A percentile compares a stretch with the other conserved stretches of the same genome.
These are phyloP conservation scores for Eupeodes luniger DNA, from an alignment of 2,888 invertebrate genomes.

Conservation along the genomic window DNA sequence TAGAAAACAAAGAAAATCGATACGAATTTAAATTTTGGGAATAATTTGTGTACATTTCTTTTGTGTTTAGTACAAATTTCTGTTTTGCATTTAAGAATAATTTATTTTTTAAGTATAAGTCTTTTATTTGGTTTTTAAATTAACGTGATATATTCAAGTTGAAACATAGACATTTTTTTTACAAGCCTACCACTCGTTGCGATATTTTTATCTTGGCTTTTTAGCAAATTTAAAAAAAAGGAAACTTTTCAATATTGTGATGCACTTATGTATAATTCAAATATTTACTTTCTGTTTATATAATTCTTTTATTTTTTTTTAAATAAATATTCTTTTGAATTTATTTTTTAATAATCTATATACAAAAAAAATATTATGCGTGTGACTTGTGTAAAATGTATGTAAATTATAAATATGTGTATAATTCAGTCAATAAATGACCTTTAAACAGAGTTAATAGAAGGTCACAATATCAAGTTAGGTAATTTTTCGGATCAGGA, in stretches of 20 bases:
- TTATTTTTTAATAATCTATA: background rate
- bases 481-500: background rate
- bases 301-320: slow-evolving; percentile 29
- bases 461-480: background rate
- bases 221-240: slow-evolving; percentile 19
- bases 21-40: background rate
- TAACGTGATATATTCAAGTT: background rate
- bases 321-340: background rate
- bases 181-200: background rate
- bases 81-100: background rate
- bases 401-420: background rate
- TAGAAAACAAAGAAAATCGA: too few relatives aligned
- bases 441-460: background rate
- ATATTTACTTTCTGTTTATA: slow-evolving; percentile 27
- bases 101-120: background rate
- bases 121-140: background rate
- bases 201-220: slow-evolving; percentile 28
- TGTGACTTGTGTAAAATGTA: background rate
- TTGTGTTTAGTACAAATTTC: background rate
- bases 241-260: slow-evolving; percentile 70
- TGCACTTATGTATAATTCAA: slow-evolving; percentile 57
- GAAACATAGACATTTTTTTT: background rate
- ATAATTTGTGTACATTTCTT: background rate
- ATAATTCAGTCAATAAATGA: background rate
- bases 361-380: background rate